phyloP scores from a whole-genome alignment of 2,888 invertebrate species.

The Amblyjoppa fuscipennis region DNA sequence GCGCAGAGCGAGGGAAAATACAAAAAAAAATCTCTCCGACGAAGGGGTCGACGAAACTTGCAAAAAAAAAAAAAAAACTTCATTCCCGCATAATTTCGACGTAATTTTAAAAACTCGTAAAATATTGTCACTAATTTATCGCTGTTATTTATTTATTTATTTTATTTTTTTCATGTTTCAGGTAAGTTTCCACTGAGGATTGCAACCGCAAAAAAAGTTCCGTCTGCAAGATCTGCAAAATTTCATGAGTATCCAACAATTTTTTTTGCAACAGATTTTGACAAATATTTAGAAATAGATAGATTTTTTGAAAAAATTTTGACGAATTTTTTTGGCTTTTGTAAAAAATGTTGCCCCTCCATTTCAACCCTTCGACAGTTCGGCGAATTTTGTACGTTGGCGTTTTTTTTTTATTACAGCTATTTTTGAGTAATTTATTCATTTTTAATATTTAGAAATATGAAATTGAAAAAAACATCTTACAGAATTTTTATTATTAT shows the following conservation, averaged over 20 bases:
- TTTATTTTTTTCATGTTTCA: conserved; percentile 54
- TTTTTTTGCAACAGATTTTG: not conserved
- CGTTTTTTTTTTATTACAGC: too few species aligned
- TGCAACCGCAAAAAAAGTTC: not conserved
- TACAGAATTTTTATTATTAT: too few species aligned
- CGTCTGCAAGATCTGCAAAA: not conserved
- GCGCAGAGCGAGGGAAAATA: not conserved
- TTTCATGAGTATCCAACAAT: not conserved
- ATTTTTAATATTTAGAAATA: too few species aligned
- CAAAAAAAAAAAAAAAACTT: conserved; percentile 1
- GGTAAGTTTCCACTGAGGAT: conserved; percentile 60
- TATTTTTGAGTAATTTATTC: too few species aligned
- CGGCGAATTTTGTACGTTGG: too few species aligned
- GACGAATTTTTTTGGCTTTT: not conserved
- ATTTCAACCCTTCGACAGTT: too few species aligned
- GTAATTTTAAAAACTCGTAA: too few species aligned
- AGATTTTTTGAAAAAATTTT: not conserved
- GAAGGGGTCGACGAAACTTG: not conserved
- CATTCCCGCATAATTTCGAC: not conserved
- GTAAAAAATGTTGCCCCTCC: not conserved
- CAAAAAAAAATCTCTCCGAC: not conserved
- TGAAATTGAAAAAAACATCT: too few species aligned
- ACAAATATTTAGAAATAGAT: not conserved
- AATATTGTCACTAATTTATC: not conserved
- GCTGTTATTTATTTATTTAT: not conserved